Conservation (phyloP, 2,888 invertebrate species). For the Anoncus sp. region DNA sequence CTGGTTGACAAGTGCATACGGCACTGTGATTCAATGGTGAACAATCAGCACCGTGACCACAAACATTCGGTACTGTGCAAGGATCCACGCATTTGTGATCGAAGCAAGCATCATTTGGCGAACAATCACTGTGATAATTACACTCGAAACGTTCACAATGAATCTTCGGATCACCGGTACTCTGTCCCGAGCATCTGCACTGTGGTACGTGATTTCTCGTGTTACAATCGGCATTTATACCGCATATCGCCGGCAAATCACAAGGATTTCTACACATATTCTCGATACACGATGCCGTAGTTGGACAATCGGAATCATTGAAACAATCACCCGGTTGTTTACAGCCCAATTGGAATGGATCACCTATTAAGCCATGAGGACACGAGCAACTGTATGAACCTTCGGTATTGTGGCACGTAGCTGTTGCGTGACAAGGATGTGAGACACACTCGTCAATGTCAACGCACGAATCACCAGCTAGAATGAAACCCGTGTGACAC, state of each 20-base stretch:
- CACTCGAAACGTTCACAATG: constrained; percentile 92
- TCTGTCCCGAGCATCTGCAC: constrained; percentile 90
- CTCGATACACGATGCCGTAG: constrained; percentile 89
- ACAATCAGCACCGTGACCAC: constrained; percentile 92
- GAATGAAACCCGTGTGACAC: constrained; percentile 90
- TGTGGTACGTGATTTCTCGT: constrained; percentile 88
- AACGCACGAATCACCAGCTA: constrained; percentile 88
- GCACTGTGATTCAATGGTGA: constrained; percentile 91
- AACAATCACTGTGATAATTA: constrained; percentile 91
- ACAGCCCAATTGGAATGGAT: constrained; percentile 90
- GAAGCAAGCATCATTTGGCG: constrained; percentile 89
- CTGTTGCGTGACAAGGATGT: constrained; percentile 92
- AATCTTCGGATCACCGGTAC: constrained; percentile 89
- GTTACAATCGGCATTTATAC: constrained; percentile 90
- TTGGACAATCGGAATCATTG: constrained; percentile 91
- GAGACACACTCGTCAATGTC: constrained; percentile 92
- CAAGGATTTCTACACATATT: constrained; percentile 92
- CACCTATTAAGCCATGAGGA: constrained; percentile 91
- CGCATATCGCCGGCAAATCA: constrained; percentile 87
- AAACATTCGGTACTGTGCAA: constrained; percentile 91
- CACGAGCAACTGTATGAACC: constrained; percentile 93
- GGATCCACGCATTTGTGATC: constrained; percentile 92
- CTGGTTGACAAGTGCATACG: constrained; percentile 92
- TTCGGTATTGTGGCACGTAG: constrained; percentile 90
- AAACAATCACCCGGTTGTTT: constrained; percentile 93